A percentile compares a stretch with the other conserved stretches of the same genome.
phyloP scores from a whole-genome alignment of 2,888 invertebrate genomes.

The Pediacus dermestoides region DNA sequence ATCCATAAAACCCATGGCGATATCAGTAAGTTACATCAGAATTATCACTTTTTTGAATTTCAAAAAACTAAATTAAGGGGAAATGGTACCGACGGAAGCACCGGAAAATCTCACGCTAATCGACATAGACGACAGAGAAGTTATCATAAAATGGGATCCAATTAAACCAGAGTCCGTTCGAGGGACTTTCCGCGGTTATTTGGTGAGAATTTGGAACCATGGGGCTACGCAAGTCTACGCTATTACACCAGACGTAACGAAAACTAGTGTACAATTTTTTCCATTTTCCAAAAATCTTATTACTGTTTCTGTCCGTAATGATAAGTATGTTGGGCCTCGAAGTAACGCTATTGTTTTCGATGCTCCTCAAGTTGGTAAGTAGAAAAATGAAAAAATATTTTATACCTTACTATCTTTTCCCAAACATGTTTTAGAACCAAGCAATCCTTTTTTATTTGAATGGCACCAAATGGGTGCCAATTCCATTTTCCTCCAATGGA shows the following conservation, averaged over 20 bases:
- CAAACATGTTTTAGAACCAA: constrained; percentile 39
- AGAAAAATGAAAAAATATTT: constrained; percentile 2
- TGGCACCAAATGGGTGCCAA: constrained; percentile 33
- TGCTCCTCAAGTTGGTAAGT: constrained; percentile 40
- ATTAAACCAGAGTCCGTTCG: constrained; percentile 32
- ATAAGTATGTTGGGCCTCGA: constrained; percentile 41
- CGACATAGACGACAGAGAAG: constrained; percentile 34
- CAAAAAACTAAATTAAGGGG: constrained; percentile 28
- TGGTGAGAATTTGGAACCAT: constrained; percentile 40
- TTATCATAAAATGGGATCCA: constrained; percentile 37
- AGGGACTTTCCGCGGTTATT: constrained; percentile 39
- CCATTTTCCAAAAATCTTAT: constrained; percentile 42
- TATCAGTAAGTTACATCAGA: no score
- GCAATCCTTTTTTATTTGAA: constrained; percentile 34
- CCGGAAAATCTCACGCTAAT: constrained; percentile 37
- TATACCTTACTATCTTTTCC: neutral
- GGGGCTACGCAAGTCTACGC: constrained; percentile 39
- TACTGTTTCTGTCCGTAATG: constrained; percentile 39
- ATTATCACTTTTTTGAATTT: constrained; percentile 11
- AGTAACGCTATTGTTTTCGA: constrained; percentile 39
- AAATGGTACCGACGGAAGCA: constrained; percentile 36
- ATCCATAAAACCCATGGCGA: no score
- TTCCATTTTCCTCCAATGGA: constrained; percentile 38
- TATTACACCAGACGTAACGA: constrained; percentile 35
- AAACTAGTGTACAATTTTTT: constrained; percentile 38